phyloP scores from a whole-genome alignment of 37 sponge, comb jelly and placozoan species.

The Corticium candelabrum region DNA sequence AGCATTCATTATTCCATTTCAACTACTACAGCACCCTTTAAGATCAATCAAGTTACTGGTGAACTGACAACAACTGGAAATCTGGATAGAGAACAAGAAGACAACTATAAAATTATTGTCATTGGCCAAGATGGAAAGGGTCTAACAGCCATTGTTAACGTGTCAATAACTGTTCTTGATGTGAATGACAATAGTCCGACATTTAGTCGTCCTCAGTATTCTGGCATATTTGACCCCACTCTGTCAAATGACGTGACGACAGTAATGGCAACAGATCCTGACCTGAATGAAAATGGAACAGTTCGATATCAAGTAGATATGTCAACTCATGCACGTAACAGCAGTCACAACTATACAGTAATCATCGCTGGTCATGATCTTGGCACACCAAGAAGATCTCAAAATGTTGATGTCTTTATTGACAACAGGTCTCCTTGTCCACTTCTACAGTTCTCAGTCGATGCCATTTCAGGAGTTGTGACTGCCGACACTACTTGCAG shows the following conservation, averaged over 20 bases:
- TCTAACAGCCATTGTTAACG: neutral
- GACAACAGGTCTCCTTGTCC: neutral
- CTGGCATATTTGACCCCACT: neutral
- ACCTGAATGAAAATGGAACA: conserved; percentile 32
- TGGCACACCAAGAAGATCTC: neutral
- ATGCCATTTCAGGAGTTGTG: neutral
- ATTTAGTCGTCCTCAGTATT: neutral
- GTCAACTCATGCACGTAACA: neutral
- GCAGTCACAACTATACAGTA: neutral
- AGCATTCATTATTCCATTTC: neutral
- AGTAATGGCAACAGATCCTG: conserved; percentile 36
- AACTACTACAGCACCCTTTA: neutral
- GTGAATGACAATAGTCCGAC: conserved; percentile 13
- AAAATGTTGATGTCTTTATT: neutral
- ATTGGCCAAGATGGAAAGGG: neutral
- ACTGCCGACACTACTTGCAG: neutral
- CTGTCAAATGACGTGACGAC: neutral
- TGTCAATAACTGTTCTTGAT: conserved; percentile 9
- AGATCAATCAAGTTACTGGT: neutral
- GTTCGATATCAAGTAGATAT: conserved; percentile 7
- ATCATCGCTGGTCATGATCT: neutral
- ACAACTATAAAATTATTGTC: neutral
- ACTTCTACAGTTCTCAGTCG: neutral
- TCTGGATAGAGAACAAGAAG: neutral
- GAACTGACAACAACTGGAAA: neutral